Conservation (phyloP, 2,888 invertebrate genomes). For the Sinotaia quadrata region DNA sequence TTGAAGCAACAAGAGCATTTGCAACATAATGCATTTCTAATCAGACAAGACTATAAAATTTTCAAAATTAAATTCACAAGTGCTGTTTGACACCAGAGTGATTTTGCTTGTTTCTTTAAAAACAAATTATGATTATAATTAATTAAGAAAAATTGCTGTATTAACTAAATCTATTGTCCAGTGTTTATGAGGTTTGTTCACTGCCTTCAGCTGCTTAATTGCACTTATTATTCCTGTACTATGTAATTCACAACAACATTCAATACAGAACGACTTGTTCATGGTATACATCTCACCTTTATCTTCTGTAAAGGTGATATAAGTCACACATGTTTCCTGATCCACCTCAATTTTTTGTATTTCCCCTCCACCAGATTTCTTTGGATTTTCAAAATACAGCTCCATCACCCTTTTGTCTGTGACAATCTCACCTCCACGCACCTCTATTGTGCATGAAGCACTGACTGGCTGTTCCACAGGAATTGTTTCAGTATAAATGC, state of each 20-base stretch:
- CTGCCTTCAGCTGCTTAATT: neutral
- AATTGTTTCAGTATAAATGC: too few relatives aligned
- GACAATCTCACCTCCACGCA: neutral
- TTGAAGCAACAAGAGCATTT: too few relatives aligned
- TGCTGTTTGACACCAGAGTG: too few relatives aligned
- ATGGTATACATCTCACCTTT: neutral
- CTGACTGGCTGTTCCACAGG: too few relatives aligned
- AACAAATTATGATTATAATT: too few relatives aligned
- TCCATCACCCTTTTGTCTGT: slow-evolving; percentile 2
- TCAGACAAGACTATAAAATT: too few relatives aligned
- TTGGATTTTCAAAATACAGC: slow-evolving; percentile 21
- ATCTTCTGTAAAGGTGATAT: slow-evolving; percentile 11
- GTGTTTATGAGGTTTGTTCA: neutral
- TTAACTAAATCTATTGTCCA: too few relatives aligned
- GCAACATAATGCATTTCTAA: too few relatives aligned
- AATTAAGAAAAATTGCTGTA: too few relatives aligned
- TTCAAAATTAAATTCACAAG: too few relatives aligned
- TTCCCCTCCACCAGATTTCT: slow-evolving; percentile 18
- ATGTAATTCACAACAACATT: neutral
- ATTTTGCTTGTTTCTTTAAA: too few relatives aligned
- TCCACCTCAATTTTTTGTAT: neutral
- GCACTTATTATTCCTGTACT: neutral
- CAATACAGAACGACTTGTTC: neutral
- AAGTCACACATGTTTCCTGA: neutral
- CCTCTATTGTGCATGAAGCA: slow-evolving; percentile 13